Conservation (phyloP, 2,113 vertebrate genomes). For the Plectropomus leopardus region DNA sequence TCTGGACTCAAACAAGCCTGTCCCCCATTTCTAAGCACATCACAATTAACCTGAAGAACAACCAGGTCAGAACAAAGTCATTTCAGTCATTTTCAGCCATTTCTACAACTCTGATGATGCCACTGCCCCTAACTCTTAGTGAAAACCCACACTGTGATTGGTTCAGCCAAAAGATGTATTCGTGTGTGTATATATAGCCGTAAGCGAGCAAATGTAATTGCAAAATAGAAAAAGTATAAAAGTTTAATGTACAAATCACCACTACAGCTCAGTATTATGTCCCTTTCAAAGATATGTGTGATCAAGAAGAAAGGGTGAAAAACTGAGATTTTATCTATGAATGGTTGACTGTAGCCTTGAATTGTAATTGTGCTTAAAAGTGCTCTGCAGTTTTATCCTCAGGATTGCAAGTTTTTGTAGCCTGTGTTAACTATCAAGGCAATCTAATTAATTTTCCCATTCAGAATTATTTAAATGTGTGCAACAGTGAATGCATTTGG, state of each 20-base stretch:
- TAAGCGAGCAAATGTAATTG: constrained; percentile 58
- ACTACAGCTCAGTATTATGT: constrained; percentile 14
- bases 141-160: constrained; percentile 56
- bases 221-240: constrained; percentile 48
- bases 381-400: neutral
- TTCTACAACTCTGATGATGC: constrained; percentile 72
- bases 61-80: constrained; percentile 64
- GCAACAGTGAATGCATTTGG: neutral
- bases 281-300: constrained; percentile 7
- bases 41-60: constrained; percentile 83
- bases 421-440: constrained; percentile 18
- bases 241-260: constrained; percentile 35
- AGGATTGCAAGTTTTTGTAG: neutral
- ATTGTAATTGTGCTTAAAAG: constrained; percentile 36
- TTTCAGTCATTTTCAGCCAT: constrained; percentile 68
- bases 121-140: constrained; percentile 60
- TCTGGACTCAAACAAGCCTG: constrained; percentile 67
- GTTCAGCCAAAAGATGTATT: constrained; percentile 52
- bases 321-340: constrained; percentile 19
- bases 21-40: constrained; percentile 67
- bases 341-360: constrained; percentile 7
- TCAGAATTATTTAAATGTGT: constrained; percentile 7
- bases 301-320: constrained; percentile 25
- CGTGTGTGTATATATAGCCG: constrained; percentile 44
- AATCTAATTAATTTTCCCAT: constrained; percentile 33